phyloP scores from a whole-genome alignment of 2,888 invertebrate genomes.

The Hofmannophila pseudospretella region DNA sequence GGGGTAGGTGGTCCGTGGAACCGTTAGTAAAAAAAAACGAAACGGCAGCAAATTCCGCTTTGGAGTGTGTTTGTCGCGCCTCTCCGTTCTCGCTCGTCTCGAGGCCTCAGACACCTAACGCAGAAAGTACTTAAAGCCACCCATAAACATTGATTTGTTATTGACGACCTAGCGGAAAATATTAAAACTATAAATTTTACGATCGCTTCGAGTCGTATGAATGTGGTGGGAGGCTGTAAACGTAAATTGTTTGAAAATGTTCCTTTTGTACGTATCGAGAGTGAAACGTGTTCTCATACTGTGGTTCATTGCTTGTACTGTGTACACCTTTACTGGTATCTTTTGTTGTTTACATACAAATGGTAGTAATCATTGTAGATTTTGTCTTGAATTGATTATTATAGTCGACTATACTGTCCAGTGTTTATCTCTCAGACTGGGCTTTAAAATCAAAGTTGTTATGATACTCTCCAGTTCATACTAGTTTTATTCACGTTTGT shows the following conservation, averaged over 20 bases:
- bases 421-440: too few relatives aligned
- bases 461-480: too few relatives aligned
- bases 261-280: slow-evolving; percentile 2
- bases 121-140: background rate
- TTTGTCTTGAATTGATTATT: too few relatives aligned
- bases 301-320: slow-evolving; percentile 5
- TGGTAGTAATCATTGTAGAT: too few relatives aligned
- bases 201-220: slow-evolving; percentile 11
- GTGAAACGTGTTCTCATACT: slow-evolving; percentile 8
- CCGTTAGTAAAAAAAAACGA: too few relatives aligned
- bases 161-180: slow-evolving; percentile 4
- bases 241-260: slow-evolving; percentile 12
- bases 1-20: too few relatives aligned
- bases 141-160: slow-evolving; percentile 1
- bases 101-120: background rate
- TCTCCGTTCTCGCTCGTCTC: background rate
- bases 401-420: too few relatives aligned
- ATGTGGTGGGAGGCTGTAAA: slow-evolving; percentile 12
- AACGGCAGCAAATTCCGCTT: too few relatives aligned
- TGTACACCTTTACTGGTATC: background rate
- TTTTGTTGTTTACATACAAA: background rate
- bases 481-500: too few relatives aligned
- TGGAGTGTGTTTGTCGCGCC: background rate
- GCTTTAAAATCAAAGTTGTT: too few relatives aligned
- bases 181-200: slow-evolving; percentile 12